Percentiles rank a stretch among this genome's conserved stretches.
phyloP scores from a whole-genome alignment of 2,113 vertebrate species.

The Desmodus rotundus region DNA sequence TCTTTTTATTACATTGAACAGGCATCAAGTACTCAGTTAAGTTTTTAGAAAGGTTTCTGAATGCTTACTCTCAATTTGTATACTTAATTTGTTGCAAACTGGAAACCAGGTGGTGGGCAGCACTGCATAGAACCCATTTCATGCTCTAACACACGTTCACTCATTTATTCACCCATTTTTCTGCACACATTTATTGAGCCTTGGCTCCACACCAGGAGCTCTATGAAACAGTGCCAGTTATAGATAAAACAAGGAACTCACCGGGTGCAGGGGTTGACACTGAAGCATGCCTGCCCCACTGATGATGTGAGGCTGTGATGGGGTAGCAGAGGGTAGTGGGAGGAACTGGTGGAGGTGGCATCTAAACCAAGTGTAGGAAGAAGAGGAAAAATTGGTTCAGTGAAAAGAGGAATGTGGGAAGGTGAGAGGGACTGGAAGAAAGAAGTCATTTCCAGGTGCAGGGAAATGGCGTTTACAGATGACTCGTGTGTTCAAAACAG shows the following conservation, averaged over 20 bases:
- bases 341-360: not conserved
- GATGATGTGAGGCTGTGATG: not conserved
- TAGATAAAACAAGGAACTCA: not conserved
- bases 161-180: not conserved
- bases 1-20: not conserved
- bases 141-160: not conserved
- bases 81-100: not conserved
- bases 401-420: not conserved
- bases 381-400: not conserved
- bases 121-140: not conserved
- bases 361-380: not conserved
- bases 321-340: not conserved
- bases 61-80: not conserved
- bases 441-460: not conserved
- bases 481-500: not conserved
- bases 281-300: not conserved
- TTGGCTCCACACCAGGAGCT: not conserved
- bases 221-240: not conserved
- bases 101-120: no score
- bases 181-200: not conserved
- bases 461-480: accelerated
- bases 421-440: not conserved
- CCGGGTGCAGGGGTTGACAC: not conserved
- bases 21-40: not conserved
- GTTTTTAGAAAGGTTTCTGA: not conserved